These are phyloP conservation scores for Parus major DNA, from an alignment of 2,113 vertebrate genomes.

Conservation along the genomic window DNA sequence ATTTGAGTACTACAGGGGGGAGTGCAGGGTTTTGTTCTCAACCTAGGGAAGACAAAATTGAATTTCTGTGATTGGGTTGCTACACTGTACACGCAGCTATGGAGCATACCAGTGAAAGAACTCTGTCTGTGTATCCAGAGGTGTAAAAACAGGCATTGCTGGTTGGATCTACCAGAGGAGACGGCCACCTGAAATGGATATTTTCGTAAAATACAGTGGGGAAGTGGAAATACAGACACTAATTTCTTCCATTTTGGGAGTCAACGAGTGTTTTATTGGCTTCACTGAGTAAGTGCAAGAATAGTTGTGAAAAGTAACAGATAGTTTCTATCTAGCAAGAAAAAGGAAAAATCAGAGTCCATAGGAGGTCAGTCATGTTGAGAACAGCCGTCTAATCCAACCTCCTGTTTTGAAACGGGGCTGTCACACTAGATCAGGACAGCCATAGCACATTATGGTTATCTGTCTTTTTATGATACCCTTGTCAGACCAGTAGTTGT, in stretches of 20 bases:
- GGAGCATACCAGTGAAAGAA: neutral
- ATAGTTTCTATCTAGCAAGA: neutral
- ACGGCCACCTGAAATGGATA: neutral
- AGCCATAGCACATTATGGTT: neutral
- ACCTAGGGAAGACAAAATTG: neutral
- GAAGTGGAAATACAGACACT: neutral
- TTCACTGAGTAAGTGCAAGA: neutral
- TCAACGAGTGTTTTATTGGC: neutral
- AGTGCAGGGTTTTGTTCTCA: neutral
- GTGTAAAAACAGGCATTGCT: neutral
- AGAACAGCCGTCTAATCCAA: neutral
- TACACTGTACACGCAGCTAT: fast-evolving
- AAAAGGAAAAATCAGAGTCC: neutral
- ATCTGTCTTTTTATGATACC: neutral
- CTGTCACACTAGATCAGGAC: neutral
- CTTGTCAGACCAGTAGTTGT: neutral
- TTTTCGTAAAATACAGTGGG: neutral
- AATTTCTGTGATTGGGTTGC: neutral
- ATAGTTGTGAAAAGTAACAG: neutral
- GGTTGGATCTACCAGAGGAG: neutral
- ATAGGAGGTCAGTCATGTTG: neutral
- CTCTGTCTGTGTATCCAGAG: neutral
- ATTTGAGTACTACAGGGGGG: neutral
- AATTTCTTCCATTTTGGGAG: neutral
- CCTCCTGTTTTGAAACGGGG: neutral